A percentile compares a stretch with the other conserved stretches of the same genome.
Evolutionary conservation across 2,888 invertebrate genomes (phyloP).

Genomic region (Cataglyphis livida): DNA sequence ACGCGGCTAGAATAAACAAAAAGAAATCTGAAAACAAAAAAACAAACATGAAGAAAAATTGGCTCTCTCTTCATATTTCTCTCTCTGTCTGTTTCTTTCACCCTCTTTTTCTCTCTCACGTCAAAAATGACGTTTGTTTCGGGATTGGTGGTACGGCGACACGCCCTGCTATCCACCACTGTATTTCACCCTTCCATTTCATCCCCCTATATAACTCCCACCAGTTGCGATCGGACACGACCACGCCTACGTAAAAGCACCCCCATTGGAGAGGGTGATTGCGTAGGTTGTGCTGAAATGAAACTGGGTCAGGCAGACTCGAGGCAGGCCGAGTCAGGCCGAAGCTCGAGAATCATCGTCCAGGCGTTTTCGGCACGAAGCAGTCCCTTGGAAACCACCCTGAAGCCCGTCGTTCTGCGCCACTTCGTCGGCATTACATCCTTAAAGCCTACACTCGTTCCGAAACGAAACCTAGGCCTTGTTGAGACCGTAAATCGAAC

Average conservation of each 20-base stretch:
- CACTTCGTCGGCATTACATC: constrained; percentile 68
- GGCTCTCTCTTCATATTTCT: constrained; percentile 17
- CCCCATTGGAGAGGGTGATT: constrained; percentile 69
- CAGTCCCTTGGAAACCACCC: constrained; percentile 84
- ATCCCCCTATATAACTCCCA: constrained; percentile 20
- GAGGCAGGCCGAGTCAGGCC: constrained; percentile 76
- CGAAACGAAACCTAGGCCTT: constrained; percentile 8
- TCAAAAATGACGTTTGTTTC: constrained; percentile 58
- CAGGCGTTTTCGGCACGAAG: constrained; percentile 76
- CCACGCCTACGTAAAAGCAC: constrained; percentile 76
- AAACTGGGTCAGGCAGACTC: constrained; percentile 81
- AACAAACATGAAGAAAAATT: constrained; percentile 38
- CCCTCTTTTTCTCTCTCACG: constrained; percentile 63
- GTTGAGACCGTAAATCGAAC: constrained; percentile 1
- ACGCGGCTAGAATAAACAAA: constrained; percentile 47
- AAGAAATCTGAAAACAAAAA: constrained; percentile 28
- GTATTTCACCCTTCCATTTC: constrained; percentile 10
- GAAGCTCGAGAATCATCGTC: constrained; percentile 76
- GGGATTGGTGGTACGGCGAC: constrained; percentile 74
- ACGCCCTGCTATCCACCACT: constrained; percentile 75
- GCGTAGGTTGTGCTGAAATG: constrained; percentile 71
- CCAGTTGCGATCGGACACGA: constrained; percentile 49
- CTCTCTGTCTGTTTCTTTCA: constrained; percentile 24
- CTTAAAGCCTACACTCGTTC: constrained; percentile 54
- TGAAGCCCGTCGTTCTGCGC: constrained; percentile 77